Base-by-base conservation (phyloP, 2,888 invertebrate species). In the Malacosoma neustria region DNA sequence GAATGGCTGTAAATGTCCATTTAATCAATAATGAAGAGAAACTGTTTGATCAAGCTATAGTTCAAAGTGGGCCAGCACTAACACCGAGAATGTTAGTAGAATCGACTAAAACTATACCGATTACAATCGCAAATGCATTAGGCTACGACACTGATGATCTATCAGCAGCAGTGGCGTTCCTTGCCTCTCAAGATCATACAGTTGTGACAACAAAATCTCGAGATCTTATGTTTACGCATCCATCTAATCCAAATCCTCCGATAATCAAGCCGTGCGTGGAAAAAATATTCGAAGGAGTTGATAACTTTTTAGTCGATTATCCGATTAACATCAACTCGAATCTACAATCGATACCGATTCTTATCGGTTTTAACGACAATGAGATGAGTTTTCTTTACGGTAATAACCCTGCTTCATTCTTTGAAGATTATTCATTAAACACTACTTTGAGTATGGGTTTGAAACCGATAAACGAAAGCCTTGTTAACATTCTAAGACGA, bases 41-140 rank as follows among this genome's bases (percentile, higher is more conserved):
- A 13, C 32, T 62, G 1, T 64, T 58, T 29, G 42, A 53, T 29
- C 54, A 54, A 43, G 39, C 43, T 9, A 56, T 50, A 2, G 33
- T 54, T 38, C 49, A 49, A 35, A 57, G 59, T 33, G 48, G 51
- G 0, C 39, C 43, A 1, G 36, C 37, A 1, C 29, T 40, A 0
- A 40, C 41, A 0, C 41, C 48, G 1, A 35, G 43, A 45, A 34
- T 42, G 5, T 33, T 46, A 6, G 36, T 13, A 0, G 42, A 49
- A 13, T 40, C 40, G 6, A 41, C 48, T 32, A 36, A 34, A 6
- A 14, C 14, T 2, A 34, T 42, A 9, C 45, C 48, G 15, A 14
- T 49, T 3, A 38, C 38, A 39, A 11, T 49, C n/a, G 43, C 49
- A 30, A 37, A 37, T 3, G 32, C 39, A 11, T 11, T 46, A n/a